Percentiles rank a stretch among this genome's conserved stretches.
Evolutionary conservation across 1,140 invertebrate genomes (phyloP).

Genomic region (Bombus impatiens): DNA sequence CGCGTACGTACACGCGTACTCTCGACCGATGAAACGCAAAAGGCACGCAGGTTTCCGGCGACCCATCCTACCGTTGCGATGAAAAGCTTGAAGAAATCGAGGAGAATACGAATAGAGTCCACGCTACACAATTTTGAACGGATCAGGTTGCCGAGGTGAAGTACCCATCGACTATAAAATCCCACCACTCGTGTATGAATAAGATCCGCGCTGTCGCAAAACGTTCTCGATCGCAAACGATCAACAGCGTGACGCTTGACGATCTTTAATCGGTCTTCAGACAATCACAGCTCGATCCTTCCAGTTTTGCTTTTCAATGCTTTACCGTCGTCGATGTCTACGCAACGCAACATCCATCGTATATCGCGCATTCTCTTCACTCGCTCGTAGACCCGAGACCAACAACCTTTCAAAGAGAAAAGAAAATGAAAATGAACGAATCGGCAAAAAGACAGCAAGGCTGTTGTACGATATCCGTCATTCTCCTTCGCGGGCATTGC

Average conservation of each 20-base stretch:
- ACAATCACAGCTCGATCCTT: conserved; percentile 14
- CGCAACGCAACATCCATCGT: background rate
- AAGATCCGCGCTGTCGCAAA: background rate
- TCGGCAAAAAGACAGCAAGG: background rate
- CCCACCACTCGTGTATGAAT: too few species aligned
- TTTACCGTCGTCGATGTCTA: conserved; percentile 28
- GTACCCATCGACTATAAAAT: too few species aligned
- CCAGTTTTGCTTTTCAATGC: conserved; percentile 35
- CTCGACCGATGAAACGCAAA: background rate
- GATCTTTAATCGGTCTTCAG: background rate
- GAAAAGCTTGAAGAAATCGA: background rate
- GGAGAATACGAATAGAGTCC: background rate
- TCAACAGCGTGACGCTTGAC: background rate
- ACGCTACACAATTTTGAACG: background rate
- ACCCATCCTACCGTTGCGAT: background rate
- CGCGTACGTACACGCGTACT: background rate
- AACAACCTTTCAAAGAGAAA: background rate
- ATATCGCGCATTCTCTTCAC: background rate
- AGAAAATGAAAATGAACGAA: background rate
- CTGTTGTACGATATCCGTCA: background rate
- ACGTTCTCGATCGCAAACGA: background rate
- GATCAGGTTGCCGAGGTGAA: background rate
- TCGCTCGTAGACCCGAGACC: conserved; percentile 8
- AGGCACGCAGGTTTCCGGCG: background rate
- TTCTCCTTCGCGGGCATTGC: conserved; percentile 13